Evolutionary conservation across 2,797 vertebrate species (phyloP).

Genomic region (Clarias platycephalus): DNA sequence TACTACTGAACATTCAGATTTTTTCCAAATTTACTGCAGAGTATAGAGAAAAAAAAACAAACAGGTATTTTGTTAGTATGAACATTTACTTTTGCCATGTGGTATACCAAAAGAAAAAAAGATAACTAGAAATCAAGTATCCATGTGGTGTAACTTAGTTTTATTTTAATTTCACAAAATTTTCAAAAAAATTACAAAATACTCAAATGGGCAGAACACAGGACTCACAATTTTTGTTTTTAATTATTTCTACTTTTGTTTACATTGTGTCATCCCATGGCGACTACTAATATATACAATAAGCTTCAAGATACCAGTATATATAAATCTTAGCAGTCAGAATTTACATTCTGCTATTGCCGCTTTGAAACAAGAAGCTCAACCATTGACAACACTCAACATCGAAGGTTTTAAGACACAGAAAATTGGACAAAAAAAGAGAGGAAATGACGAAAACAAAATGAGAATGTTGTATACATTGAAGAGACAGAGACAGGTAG

Average conservation of each 20-base stretch:
- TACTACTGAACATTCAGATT: neutral
- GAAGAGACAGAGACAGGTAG: conserved; percentile 61
- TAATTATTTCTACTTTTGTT: conserved; percentile 98
- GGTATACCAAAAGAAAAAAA: conserved; percentile 44
- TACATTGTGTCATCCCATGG: conserved; percentile 99
- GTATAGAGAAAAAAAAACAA: neutral
- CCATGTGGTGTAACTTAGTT: conserved; percentile 98
- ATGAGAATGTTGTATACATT: conserved; percentile 61
- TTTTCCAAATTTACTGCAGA: neutral
- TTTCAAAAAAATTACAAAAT: conserved; percentile 99
- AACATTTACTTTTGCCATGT: conserved; percentile 50
- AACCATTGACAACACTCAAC: conserved; percentile 95
- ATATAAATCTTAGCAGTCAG: conserved; percentile 97
- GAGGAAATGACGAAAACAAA: conserved; percentile 58
- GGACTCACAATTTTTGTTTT: conserved; percentile 95
- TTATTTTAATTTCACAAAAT: conserved; percentile 99
- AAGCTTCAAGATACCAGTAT: conserved; percentile 99
- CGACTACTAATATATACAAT: conserved; percentile 99
- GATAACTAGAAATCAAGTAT: conserved; percentile 50
- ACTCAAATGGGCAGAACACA: conserved; percentile 99
- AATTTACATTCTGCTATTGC: conserved; percentile 94
- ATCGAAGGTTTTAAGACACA: conserved; percentile 88
- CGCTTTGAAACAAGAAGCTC: conserved; percentile 92
- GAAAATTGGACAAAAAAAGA: conserved; percentile 74
- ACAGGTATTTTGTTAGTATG: conserved; percentile 40